These are phyloP conservation scores for Grallaria varia DNA, from an alignment of 2,113 vertebrate species.

Conservation along the genomic window DNA sequence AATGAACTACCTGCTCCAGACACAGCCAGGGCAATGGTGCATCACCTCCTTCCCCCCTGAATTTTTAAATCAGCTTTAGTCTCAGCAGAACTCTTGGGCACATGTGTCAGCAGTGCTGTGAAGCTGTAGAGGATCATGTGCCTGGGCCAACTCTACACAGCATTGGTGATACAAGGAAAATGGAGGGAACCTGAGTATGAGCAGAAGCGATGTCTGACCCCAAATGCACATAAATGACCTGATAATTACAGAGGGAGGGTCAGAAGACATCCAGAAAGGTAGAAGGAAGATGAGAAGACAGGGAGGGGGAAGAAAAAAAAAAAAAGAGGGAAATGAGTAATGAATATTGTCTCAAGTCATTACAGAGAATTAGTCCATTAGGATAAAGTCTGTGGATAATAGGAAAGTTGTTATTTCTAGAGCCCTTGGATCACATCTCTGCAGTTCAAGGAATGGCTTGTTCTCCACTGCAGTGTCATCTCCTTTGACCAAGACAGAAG, in stretches of 20 bases:
- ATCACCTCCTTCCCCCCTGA: not conserved
- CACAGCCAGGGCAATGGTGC: not conserved
- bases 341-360: not conserved
- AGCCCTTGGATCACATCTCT: not conserved
- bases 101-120: not conserved
- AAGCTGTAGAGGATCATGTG: not conserved
- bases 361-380: not conserved
- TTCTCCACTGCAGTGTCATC: not conserved
- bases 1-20: not conserved
- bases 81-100: not conserved
- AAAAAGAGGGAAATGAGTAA: not conserved
- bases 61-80: not conserved
- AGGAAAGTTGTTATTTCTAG: not conserved
- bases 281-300: not conserved
- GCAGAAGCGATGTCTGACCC: not conserved
- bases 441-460: not conserved
- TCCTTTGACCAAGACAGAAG: not conserved
- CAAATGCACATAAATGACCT: not conserved
- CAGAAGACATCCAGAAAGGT: not conserved
- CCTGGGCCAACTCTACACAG: not conserved
- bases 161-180: not conserved
- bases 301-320: rapidly evolving
- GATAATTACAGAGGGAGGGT: not conserved
- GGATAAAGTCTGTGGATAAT: not conserved
- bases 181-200: not conserved